phyloP scores from a whole-genome alignment of 2,888 invertebrate genomes.

The Leptinotarsa juncta region DNA sequence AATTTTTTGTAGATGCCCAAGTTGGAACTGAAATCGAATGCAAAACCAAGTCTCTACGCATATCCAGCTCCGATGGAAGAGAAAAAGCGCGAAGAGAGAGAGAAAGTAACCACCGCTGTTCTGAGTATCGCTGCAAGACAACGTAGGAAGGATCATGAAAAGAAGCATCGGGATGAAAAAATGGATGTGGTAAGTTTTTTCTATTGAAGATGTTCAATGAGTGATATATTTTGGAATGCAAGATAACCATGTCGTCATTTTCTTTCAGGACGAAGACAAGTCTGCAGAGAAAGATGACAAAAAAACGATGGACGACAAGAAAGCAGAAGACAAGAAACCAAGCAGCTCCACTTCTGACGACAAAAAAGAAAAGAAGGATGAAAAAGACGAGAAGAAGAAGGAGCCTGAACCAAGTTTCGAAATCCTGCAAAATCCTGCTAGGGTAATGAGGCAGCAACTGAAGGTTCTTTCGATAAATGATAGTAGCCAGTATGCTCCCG shows the following conservation, averaged over 20 bases:
- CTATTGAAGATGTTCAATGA: neutral
- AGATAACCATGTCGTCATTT: neutral
- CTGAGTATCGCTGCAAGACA: slow-evolving; percentile 96
- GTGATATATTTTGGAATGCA: neutral
- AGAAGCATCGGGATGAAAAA: slow-evolving; percentile 72
- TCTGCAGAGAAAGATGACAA: slow-evolving; percentile 63
- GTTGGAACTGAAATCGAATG: slow-evolving; percentile 90
- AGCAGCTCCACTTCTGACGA: slow-evolving; percentile 29
- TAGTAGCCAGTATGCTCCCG: slow-evolving; percentile 81
- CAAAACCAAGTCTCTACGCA: slow-evolving; percentile 94
- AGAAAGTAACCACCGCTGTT: slow-evolving; percentile 97
- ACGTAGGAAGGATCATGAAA: slow-evolving; percentile 84
- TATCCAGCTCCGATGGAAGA: slow-evolving; percentile 98
- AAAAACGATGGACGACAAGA: slow-evolving; percentile 38
- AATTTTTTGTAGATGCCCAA: slow-evolving; percentile 80
- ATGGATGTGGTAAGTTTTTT: slow-evolving; percentile 82
- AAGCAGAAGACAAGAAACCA: slow-evolving; percentile 62
- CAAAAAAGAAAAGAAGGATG: slow-evolving; percentile 64
- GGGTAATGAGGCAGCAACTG: slow-evolving; percentile 92
- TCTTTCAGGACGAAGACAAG: slow-evolving; percentile 51
- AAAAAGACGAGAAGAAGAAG: slow-evolving; percentile 73
- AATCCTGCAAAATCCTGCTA: slow-evolving; percentile 92
- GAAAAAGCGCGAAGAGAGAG: slow-evolving; percentile 97
- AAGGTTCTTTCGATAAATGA: slow-evolving; percentile 84
- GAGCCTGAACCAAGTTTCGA: slow-evolving; percentile 95